Conservation (phyloP, 2,113 vertebrate genomes). For the Bambusicola thoracicus region DNA sequence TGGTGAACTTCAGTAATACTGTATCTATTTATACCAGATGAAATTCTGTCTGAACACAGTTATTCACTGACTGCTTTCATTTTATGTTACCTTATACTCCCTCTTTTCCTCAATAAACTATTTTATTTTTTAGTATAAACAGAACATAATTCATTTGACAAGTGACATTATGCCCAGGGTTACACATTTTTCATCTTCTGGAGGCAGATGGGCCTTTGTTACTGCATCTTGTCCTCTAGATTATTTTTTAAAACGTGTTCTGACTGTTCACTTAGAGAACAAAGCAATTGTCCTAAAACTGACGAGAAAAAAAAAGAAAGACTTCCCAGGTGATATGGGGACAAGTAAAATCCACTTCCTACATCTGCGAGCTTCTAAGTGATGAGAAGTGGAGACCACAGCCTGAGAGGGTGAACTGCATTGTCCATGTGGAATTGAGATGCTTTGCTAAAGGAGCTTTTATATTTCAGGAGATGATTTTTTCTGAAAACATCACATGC, state of each 20-base stretch:
- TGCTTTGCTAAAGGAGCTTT: not conserved
- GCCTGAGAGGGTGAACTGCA: not conserved
- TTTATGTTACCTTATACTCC: not conserved
- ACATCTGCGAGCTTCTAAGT: not conserved
- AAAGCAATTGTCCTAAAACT: not conserved
- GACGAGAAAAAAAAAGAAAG: constrained; percentile 1
- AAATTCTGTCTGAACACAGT: not conserved
- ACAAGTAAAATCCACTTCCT: not conserved
- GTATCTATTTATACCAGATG: not conserved
- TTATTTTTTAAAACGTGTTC: constrained; percentile 22
- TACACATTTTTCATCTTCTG: constrained; percentile 7
- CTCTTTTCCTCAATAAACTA: constrained; percentile 13
- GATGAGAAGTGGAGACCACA: not conserved
- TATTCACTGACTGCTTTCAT: not conserved
- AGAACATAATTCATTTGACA: constrained; percentile 40
- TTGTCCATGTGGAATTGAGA: not conserved
- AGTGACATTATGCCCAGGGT: constrained; percentile 37
- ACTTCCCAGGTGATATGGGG: not conserved
- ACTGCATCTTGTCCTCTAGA: constrained; percentile 15
- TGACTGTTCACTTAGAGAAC: constrained; percentile 4
- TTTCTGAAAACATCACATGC: not conserved
- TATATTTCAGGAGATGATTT: not conserved
- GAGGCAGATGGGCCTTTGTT: constrained; percentile 15
- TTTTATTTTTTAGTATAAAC: constrained; percentile 7
- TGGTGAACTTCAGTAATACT: not conserved